Percentiles rank a stretch among this genome's conserved stretches.
These are phyloP conservation scores for Salvator merianae DNA, from an alignment of 2,113 vertebrate species.

Conservation along the genomic window DNA sequence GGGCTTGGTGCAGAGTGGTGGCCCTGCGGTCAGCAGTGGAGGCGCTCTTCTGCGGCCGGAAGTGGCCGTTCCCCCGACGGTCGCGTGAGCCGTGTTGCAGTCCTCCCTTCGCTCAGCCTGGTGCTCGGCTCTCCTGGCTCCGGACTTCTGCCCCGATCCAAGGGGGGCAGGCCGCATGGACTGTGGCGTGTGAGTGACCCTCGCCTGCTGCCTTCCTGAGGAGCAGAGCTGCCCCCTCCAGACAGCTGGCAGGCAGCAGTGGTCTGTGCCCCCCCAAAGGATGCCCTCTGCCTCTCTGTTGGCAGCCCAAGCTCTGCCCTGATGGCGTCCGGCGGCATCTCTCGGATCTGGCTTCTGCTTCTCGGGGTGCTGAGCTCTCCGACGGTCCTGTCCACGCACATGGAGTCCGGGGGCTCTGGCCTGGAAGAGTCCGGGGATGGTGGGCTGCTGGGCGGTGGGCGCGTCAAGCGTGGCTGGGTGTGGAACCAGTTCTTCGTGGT, in stretches of 20 bases:
- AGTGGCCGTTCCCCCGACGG: neutral
- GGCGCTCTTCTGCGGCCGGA: neutral
- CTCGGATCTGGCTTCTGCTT: constrained; percentile 57
- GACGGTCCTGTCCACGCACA: constrained; percentile 40
- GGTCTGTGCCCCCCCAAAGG: constrained; percentile 24
- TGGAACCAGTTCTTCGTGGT: constrained; percentile 99
- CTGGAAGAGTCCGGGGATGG: constrained; percentile 58
- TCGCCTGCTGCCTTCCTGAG: constrained; percentile 29
- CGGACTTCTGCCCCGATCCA: neutral
- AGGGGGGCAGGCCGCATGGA: fast-evolving
- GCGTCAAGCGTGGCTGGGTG: constrained; percentile 98
- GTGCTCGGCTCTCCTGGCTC: neutral
- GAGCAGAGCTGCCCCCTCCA: constrained; percentile 2
- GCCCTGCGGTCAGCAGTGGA: neutral
- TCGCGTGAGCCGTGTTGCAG: fast-evolving
- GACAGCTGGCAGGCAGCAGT: constrained; percentile 5
- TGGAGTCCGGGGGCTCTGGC: neutral
- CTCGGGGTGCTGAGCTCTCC: constrained; percentile 52
- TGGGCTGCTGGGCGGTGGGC: constrained; percentile 71
- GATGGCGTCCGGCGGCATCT: constrained; percentile 56
- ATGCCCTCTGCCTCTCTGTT: neutral
- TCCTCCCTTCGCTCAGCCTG: neutral
- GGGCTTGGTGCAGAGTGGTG: neutral
- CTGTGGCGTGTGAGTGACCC: constrained; percentile 49
- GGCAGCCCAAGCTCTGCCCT: constrained; percentile 53